Evolutionary conservation across 2,797 vertebrate genomes (phyloP), one percentile per base, ranked within the genome.

Genomic region (Neosilurus mollespiculum): DNA sequence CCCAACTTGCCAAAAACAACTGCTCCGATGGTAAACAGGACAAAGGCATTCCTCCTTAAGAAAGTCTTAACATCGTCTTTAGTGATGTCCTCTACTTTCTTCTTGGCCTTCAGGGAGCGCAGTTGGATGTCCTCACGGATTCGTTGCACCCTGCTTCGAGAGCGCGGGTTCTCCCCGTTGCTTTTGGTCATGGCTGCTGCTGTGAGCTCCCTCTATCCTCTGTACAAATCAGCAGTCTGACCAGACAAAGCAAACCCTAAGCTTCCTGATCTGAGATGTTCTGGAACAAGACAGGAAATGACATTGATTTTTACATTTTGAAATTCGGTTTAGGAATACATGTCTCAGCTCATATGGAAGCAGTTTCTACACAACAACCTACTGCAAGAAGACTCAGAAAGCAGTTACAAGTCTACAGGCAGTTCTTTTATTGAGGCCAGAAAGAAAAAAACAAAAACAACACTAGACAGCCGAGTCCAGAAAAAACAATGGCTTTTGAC

Each of bases 41-140:
- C 98, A 87, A 99, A 99, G 80, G 96, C 96, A 82, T 99, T 98
- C 93, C 94, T 95, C 90, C 94, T 94, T 69, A 98, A 89, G 92
- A 97, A 99, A 88, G 91, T 93, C 90, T 96, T 97, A 76, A 99
- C 90, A 34, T 98, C 96, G 11, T 98, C 96, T 90, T 96, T 98
- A 58, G 96, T 97, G 91, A 99, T 96, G 91, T 95, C 97, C 87
- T 97, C 96, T 82, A 98, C 96, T 94, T 96, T 97, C 93, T 97
- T 96, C 94, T 96, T 98, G 3, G 98, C 97, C 92, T 96, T 93
- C 88, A 97, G 95, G 4, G 96, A 96, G 87, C 96, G 97, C 88
- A 98, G 96, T 86, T 97, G 95, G 77, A 99, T 96, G n/a, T 96
- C 92, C 91, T 98, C 96, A 83, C 97, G 96, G 90, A 99, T 84